Evolutionary conservation across 2,888 invertebrate species (phyloP).

Genomic region (Metacarcinus magister): DNA sequence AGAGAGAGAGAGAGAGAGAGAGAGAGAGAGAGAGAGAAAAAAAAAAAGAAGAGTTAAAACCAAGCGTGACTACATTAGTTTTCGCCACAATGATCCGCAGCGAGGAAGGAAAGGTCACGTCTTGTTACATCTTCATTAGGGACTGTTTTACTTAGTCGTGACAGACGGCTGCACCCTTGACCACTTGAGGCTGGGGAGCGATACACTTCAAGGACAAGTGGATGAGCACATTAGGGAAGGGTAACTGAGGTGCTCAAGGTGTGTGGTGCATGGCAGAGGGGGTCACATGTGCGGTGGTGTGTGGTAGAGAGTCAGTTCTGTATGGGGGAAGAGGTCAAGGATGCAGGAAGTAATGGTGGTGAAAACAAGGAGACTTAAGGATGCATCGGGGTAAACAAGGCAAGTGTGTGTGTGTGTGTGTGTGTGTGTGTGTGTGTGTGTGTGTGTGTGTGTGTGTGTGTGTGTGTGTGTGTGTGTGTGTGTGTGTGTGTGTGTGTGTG

Average conservation of each 20-base stretch:
- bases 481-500: background rate
- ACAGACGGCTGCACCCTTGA: background rate
- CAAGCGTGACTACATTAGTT: background rate
- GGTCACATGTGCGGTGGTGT: background rate
- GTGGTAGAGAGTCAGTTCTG: background rate
- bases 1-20: conserved; percentile 49
- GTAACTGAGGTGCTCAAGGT: background rate
- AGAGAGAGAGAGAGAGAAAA: background rate
- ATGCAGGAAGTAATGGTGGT: too few species aligned
- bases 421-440: too few species aligned
- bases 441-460: too few species aligned
- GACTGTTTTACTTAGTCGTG: background rate
- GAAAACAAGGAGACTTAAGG: too few species aligned
- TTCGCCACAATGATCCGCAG: background rate
- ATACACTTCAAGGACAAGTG: background rate
- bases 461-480: background rate
- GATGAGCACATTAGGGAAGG: background rate
- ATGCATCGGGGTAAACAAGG: too few species aligned
- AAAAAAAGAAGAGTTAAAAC: too few species aligned
- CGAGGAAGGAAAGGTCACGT: background rate
- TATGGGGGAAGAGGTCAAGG: background rate
- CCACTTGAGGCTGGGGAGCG: background rate
- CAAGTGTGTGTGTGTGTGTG: too few species aligned
- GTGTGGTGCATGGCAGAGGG: background rate
- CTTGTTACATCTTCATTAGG: background rate